These are phyloP conservation scores for Melinopterus prodromus DNA, from an alignment of 2,888 invertebrate genomes.

Conservation along the genomic window DNA sequence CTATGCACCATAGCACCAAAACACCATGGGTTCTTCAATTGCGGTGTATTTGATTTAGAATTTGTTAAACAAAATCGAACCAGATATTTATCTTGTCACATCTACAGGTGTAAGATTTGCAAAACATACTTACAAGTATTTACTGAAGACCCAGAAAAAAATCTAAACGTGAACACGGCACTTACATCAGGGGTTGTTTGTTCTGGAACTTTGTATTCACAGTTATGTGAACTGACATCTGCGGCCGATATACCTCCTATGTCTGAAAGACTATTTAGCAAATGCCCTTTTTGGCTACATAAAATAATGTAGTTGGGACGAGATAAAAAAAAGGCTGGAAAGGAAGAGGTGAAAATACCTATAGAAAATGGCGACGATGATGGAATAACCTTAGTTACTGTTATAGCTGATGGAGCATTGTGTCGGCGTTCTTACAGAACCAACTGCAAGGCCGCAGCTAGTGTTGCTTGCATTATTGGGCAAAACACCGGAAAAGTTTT, in stretches of 20 bases:
- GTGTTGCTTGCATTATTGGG: slow-evolving; percentile 36
- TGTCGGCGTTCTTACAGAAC: slow-evolving; percentile 17
- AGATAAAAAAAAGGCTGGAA: slow-evolving; percentile 24
- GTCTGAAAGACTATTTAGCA: background rate
- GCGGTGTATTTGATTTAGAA: background rate
- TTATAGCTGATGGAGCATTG: slow-evolving; percentile 26
- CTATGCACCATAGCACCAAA: background rate
- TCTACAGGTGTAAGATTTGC: slow-evolving; percentile 1
- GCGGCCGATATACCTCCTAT: slow-evolving; percentile 5
- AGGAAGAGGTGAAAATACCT: slow-evolving; percentile 24
- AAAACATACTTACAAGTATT: background rate
- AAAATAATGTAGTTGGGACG: slow-evolving; percentile 4
- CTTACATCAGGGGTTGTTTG: background rate
- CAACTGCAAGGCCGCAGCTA: slow-evolving; percentile 44
- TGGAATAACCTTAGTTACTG: slow-evolving; percentile 25
- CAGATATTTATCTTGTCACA: background rate
- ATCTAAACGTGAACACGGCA: slow-evolving; percentile 13
- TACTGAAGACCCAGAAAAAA: background rate
- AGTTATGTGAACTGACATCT: background rate
- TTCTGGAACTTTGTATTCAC: background rate
- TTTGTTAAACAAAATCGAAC: slow-evolving; percentile 12
- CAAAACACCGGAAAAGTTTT: slow-evolving; percentile 29
- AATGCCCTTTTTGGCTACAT: background rate
- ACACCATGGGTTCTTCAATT: background rate
- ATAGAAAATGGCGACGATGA: slow-evolving; percentile 19